These are phyloP conservation scores for Trypoxylus dichotomus DNA, from an alignment of 1,140 invertebrate genomes.

Conservation along the genomic window DNA sequence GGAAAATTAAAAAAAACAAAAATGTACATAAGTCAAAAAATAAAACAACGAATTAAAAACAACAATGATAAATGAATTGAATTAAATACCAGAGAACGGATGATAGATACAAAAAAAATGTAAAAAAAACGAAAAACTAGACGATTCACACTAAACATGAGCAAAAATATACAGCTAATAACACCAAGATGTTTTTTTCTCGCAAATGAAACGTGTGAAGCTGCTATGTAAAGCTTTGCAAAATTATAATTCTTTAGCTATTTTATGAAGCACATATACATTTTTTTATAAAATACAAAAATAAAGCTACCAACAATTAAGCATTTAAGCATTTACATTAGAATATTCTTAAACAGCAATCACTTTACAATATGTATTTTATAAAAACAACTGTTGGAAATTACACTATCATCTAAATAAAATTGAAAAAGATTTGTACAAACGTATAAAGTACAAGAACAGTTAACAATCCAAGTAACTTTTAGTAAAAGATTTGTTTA, in stretches of 20 bases:
- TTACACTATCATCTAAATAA: not conserved
- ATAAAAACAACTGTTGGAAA: not conserved
- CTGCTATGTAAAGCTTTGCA: not conserved
- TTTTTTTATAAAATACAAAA: not conserved
- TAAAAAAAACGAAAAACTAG: slow-evolving; percentile 39
- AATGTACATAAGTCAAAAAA: slow-evolving; percentile 27
- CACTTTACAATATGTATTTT: not conserved
- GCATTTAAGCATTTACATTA: not conserved
- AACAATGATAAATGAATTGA: slow-evolving; percentile 14
- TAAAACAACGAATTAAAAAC: not conserved
- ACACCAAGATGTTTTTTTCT: not conserved
- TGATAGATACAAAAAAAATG: slow-evolving; percentile 44
- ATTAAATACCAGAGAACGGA: slow-evolving; percentile 31
- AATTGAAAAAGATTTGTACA: not conserved
- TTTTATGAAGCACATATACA: not conserved
- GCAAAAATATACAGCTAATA: not conserved
- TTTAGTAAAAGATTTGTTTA: not conserved
- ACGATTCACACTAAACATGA: slow-evolving; percentile 47
- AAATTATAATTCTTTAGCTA: not conserved
- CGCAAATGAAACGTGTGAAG: not conserved
- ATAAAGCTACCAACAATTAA: not conserved
- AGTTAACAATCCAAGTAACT: not conserved
- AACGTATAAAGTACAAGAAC: not conserved
- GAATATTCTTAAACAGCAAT: not conserved
- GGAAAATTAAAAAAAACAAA: slow-evolving; percentile 34